These are phyloP conservation scores for Sesia apiformis DNA, from an alignment of 2,888 invertebrate genomes.

Conservation along the genomic window DNA sequence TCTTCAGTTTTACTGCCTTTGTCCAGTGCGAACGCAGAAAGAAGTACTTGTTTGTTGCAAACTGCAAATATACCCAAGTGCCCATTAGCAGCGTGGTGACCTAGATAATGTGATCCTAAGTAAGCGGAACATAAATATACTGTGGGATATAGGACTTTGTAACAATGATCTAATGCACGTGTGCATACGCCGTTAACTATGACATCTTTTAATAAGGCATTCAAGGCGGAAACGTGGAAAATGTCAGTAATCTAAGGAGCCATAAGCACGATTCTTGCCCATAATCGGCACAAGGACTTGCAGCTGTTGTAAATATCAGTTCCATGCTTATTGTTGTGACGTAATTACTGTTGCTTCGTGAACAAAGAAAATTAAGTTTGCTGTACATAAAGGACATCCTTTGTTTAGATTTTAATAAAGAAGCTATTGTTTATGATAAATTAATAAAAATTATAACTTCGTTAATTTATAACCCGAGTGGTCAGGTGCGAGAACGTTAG, in stretches of 20 bases:
- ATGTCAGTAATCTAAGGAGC: constrained; percentile 65
- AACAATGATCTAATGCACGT: constrained; percentile 41
- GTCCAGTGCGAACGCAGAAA: no score
- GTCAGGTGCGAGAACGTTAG: constrained; percentile 10
- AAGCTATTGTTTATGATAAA: no score
- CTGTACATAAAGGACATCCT: constrained; percentile 16
- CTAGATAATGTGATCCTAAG: not conserved
- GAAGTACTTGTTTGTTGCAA: no score
- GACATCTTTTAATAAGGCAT: constrained; percentile 67
- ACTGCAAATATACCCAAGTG: not conserved
- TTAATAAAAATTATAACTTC: not conserved
- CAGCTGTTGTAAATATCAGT: constrained; percentile 69
- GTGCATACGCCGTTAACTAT: constrained; percentile 26
- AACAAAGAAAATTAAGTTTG: constrained; percentile 61
- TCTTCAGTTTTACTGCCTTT: no score
- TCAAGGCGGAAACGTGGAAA: constrained; percentile 69
- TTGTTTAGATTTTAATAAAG: constrained; percentile 18
- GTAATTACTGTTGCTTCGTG: constrained; percentile 51
- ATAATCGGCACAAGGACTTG: constrained; percentile 71
- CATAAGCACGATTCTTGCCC: constrained; percentile 66
- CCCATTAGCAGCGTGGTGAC: constrained; percentile 5
- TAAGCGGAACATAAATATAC: not conserved
- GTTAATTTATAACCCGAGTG: not conserved
- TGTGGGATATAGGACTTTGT: constrained; percentile 11
- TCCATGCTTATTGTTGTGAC: constrained; percentile 63